Conservation (phyloP, 1,140 invertebrate genomes). For the Drosophila sp. region DNA sequence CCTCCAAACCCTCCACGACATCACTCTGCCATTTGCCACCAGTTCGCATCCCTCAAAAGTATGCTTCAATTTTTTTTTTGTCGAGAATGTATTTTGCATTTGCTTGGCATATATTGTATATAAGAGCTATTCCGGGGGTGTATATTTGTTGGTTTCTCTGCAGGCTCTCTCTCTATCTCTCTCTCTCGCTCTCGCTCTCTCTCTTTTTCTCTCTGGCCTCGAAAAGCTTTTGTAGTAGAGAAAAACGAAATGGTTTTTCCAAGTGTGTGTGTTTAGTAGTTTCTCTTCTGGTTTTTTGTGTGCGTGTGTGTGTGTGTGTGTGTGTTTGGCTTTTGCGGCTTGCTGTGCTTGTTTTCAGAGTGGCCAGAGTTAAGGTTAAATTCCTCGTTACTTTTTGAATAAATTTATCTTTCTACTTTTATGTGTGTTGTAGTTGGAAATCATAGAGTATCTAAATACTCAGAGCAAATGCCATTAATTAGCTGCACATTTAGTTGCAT, state of each 20-base stretch:
- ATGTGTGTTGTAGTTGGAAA: neutral
- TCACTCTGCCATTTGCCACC: neutral
- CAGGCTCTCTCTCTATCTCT: conserved; percentile 19
- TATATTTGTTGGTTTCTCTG: conserved; percentile 26
- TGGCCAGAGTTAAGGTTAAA: conserved; percentile 60
- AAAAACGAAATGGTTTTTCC: conserved; percentile 49
- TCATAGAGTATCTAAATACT: neutral
- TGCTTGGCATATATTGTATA: conserved; percentile 38
- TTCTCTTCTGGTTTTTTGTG: conserved; percentile 14
- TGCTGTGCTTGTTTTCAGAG: conserved; percentile 54
- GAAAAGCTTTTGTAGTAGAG: conserved; percentile 78
- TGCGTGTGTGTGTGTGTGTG: conserved; percentile 13
- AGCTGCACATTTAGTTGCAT: conserved; percentile 20
- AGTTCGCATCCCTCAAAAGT: conserved; percentile 32
- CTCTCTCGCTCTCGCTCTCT: conserved; percentile 8
- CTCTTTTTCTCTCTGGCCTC: conserved; percentile 20
- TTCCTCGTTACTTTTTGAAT: conserved; percentile 39
- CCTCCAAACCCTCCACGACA: neutral
- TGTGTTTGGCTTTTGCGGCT: conserved; percentile 64
- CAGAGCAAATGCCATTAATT: conserved; percentile 55
- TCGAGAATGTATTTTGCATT: conserved; percentile 70
- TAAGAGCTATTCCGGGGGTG: conserved; percentile 19
- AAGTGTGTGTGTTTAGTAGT: conserved; percentile 38
- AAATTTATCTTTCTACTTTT: conserved; percentile 21
- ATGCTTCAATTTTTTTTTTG: conserved; percentile 39